Percentiles rank a stretch among this genome's conserved stretches.
Conservation (phyloP, 2,888 invertebrate genomes). For the Lithophane semibrunnea region DNA sequence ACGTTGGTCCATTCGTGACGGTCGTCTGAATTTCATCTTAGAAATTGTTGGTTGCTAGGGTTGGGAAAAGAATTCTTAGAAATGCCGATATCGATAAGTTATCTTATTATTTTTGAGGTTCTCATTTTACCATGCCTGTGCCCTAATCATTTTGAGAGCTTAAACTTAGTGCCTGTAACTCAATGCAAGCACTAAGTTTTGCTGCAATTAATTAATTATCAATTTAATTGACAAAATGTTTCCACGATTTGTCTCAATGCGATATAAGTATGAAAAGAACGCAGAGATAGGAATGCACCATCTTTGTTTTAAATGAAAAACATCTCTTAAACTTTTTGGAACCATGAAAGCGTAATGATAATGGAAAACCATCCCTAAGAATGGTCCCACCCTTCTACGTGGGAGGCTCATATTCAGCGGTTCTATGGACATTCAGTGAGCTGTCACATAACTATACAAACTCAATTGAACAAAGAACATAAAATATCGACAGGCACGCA, state of each 20-base stretch:
- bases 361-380: conserved; percentile 2
- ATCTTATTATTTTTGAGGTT: background rate
- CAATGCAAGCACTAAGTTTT: background rate
- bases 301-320: background rate
- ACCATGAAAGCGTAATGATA: background rate
- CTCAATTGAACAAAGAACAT: conserved; percentile 33
- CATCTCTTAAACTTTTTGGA: background rate
- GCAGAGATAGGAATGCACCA: background rate
- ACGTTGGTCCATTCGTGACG: conserved; percentile 80
- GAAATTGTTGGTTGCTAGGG: conserved; percentile 73
- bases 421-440: conserved; percentile 21
- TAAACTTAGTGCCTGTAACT: too few relatives aligned
- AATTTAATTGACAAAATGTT: background rate
- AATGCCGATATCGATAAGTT: conserved; percentile 46
- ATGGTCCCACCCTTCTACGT: conserved; percentile 18
- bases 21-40: conserved; percentile 81
- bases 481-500: conserved; percentile 50
- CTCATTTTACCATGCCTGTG: background rate
- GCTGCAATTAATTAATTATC: background rate
- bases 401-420: conserved; percentile 22
- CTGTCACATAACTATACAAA: conserved; percentile 25
- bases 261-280: background rate
- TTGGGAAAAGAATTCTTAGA: conserved; percentile 56
- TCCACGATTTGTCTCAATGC: background rate
- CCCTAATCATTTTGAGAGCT: background rate